phyloP scores from a whole-genome alignment of 2,888 invertebrate genomes.

The Aricia artaxerxes region DNA sequence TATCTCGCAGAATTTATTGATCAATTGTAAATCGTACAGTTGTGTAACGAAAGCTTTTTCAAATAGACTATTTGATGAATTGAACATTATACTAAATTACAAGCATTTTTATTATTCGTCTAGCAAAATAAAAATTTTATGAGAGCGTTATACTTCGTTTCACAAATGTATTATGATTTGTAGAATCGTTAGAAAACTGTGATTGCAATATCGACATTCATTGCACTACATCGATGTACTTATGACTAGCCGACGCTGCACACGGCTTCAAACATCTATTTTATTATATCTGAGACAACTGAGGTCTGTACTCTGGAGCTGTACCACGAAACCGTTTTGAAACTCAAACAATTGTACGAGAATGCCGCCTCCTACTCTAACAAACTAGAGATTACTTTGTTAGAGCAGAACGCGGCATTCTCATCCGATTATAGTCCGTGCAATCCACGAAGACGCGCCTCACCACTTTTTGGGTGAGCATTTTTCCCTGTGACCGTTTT shows the following conservation, averaged over 20 bases:
- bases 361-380: no score
- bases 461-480: no score
- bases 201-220: slow-evolving; percentile 29
- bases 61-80: neutral
- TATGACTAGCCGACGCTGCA: slow-evolving; percentile 39
- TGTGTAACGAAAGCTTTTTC: slow-evolving; percentile 4
- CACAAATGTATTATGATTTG: neutral
- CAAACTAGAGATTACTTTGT: no score
- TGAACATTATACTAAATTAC: neutral
- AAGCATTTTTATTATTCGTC: neutral
- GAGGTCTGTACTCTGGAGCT: neutral
- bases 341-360: no score
- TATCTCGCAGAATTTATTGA: neutral
- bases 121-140: neutral
- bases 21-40: neutral
- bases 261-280: neutral
- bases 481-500: no score
- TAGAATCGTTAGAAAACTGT: neutral
- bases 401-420: no score
- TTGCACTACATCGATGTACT: slow-evolving; percentile 29
- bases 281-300: neutral
- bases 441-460: no score
- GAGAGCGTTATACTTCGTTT: neutral
- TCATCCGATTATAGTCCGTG: no score
- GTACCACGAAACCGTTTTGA: no score